Base-by-base conservation (phyloP, 1,140 invertebrate genomes). In the Rhopalosiphum padi region DNA sequence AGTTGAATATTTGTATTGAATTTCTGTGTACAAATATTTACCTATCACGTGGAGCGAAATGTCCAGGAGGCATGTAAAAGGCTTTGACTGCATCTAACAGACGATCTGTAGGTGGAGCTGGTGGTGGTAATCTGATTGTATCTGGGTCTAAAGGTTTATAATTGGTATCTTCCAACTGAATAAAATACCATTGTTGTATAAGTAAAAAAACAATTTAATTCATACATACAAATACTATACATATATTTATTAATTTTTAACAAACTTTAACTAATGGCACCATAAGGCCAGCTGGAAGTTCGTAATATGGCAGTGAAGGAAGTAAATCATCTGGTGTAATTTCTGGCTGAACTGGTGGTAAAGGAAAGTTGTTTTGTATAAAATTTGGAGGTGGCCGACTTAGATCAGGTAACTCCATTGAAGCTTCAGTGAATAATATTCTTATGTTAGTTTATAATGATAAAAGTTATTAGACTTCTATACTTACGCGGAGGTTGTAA, bases 201-300 rank as follows among this genome's bases (percentile, higher is more conserved):
- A 22, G 48, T 77, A 53, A 48, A 82, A 82, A 85, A 41, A 48
- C 85, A 60, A 93, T 60, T 37, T 43, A 88, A 41, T n/a, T n/a
- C 4, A 30, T 30, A 77, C 15, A 77, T 11, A 68, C 4, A n/a
- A 30, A 30, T 68, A 68, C 41, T 68, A 68, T 9, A 90, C 37
- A 35, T 43, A 25, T 48, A 77, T 93, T 94, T 85, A 91, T 55
- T 68, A 41, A n/a, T 77, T 68, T 55, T 88, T 93, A 94, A 85
- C 95, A 95, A 94, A 98, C 97, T 96, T 98, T 98, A 93, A 99
- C 98, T 21, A 99, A 96, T 23, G 98, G 98, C 55, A 98, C 98
- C 97, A 99, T 99, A 1, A 99, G 95, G 91, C 98, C 99, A 94
- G 99, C 99, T 30, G 99, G 99, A 91, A 99, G 96, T 95, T 99